Percentiles rank a stretch among this genome's conserved stretches.
Conservation (phyloP, 2,888 invertebrate species). For the Phlogophora meticulosa region DNA sequence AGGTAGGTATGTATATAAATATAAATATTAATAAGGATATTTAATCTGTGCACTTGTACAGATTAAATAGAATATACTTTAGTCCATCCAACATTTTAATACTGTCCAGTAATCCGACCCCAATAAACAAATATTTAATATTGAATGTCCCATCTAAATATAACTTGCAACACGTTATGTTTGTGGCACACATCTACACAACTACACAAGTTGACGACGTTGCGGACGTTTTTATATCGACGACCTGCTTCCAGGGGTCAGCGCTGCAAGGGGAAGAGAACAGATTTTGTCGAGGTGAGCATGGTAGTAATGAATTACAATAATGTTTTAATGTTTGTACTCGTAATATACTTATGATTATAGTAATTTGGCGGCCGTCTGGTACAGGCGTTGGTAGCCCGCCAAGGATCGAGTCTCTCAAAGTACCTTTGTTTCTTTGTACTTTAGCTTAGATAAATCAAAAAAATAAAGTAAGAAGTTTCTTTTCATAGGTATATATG, state of each 20-base stretch:
- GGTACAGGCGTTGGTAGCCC: no score
- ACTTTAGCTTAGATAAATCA: no score
- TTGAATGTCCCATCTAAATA: conserved; percentile 47
- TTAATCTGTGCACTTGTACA: background rate
- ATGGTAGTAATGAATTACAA: background rate
- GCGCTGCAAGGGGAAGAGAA: conserved; percentile 21
- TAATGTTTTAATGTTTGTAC: background rate
- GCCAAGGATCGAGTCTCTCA: no score
- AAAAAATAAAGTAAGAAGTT: no score
- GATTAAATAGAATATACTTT: background rate
- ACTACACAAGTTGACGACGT: conserved; percentile 46
- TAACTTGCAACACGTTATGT: conserved; percentile 46
- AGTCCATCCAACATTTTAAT: background rate
- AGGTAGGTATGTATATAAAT: no score
- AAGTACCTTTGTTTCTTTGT: no score
- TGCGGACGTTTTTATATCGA: conserved; percentile 54
- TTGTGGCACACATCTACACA: conserved; percentile 14
- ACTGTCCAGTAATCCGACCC: conserved; percentile 35
- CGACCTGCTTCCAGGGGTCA: conserved; percentile 60
- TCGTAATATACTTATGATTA: no score
- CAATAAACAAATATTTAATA: conserved; percentile 40
- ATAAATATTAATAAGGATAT: no score
- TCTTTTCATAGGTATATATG: no score
- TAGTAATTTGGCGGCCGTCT: no score
- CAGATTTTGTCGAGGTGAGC: conserved; percentile 42